These are phyloP conservation scores for Ochropacha duplaris DNA, from an alignment of 2,888 invertebrate species.

Conservation along the genomic window DNA sequence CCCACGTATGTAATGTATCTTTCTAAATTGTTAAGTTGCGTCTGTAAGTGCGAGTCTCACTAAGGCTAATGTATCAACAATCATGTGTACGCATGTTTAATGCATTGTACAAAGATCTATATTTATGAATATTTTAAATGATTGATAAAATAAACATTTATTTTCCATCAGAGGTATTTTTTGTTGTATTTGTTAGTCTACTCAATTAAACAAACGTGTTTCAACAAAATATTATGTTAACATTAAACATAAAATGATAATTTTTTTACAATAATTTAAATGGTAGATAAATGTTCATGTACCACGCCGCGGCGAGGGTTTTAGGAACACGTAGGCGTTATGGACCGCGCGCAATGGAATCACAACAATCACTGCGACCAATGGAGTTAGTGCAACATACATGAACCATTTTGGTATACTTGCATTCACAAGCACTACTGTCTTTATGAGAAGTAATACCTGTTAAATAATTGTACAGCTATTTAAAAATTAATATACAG, in stretches of 20 bases:
- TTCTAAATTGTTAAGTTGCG: conserved; percentile 35
- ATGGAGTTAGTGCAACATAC: conserved; percentile 41
- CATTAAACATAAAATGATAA: background rate
- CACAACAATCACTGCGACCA: conserved; percentile 41
- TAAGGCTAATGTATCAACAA: conserved; percentile 52
- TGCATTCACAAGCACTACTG: conserved; percentile 30
- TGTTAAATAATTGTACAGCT: conserved; percentile 26
- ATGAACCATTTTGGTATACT: conserved; percentile 48
- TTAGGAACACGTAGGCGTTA: conserved; percentile 50
- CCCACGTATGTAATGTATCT: conserved; percentile 11
- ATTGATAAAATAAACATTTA: conserved; percentile 81
- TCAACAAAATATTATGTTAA: background rate
- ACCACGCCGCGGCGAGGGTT: conserved; percentile 25
- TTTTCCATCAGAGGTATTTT: conserved; percentile 67
- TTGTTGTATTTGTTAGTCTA: background rate
- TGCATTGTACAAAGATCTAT: conserved; percentile 81
- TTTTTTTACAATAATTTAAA: background rate
- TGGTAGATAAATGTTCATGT: conserved; percentile 12
- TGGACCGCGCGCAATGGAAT: conserved; percentile 54
- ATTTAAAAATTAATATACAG: too few relatives aligned
- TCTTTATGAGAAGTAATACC: conserved; percentile 47
- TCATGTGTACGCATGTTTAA: conserved; percentile 67
- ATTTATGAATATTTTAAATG: conserved; percentile 80
- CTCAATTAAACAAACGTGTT: background rate
- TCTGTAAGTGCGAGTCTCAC: conserved; percentile 58